phyloP scores from a whole-genome alignment of 2,113 vertebrate genomes.

The Plecturocebus donacophilus region DNA sequence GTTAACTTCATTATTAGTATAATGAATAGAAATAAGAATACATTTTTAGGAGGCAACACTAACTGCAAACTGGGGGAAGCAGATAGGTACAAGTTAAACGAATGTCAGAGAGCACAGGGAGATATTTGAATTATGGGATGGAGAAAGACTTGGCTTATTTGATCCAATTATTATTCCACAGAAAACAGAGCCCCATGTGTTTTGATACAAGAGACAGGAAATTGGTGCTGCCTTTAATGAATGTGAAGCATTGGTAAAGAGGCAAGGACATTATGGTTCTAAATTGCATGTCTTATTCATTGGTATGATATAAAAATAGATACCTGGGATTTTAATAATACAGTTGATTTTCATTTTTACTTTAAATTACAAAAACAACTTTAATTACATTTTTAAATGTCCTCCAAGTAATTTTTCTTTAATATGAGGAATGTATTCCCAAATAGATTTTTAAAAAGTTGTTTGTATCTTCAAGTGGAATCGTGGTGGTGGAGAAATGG shows the following conservation, averaged over 20 bases:
- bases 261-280: background rate
- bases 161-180: background rate
- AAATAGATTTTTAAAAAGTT: background rate
- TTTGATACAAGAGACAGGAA: background rate
- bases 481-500: background rate
- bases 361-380: background rate
- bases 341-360: background rate
- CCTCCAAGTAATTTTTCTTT: constrained; percentile 33
- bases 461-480: background rate
- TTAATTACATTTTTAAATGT: constrained; percentile 43
- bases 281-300: background rate
- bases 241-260: background rate
- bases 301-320: constrained; percentile 9
- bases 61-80: background rate
- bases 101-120: background rate
- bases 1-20: background rate
- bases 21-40: background rate
- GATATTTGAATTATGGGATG: background rate
- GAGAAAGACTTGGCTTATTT: background rate
- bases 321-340: constrained; percentile 10
- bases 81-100: background rate
- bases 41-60: background rate
- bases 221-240: background rate
- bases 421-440: background rate
- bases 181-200: background rate